Evolutionary conservation across 2,113 vertebrate species (phyloP).

Genomic region (Aphyosemion australe): DNA sequence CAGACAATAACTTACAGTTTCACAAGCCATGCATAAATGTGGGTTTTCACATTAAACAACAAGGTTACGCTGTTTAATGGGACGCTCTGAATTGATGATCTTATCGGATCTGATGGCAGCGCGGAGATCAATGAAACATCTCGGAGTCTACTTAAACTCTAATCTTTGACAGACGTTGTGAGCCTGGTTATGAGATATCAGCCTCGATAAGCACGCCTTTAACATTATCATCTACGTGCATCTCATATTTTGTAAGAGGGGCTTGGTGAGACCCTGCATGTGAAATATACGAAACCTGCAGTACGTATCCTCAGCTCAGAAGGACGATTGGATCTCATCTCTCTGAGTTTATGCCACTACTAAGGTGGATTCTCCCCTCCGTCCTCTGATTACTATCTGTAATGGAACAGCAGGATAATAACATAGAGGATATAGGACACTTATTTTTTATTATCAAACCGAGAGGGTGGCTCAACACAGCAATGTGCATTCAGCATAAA

Average conservation of each 20-base stretch:
- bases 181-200: slow-evolving; percentile 50
- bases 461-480: not conserved
- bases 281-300: slow-evolving; percentile 30
- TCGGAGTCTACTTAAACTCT: slow-evolving; percentile 47
- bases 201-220: slow-evolving; percentile 37
- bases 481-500: slow-evolving; percentile 18
- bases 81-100: slow-evolving; percentile 34
- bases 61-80: slow-evolving; percentile 48
- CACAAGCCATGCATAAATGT: slow-evolving; percentile 7
- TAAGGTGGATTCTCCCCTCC: slow-evolving; percentile 60
- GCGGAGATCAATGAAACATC: slow-evolving; percentile 56
- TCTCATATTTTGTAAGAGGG: slow-evolving; percentile 40
- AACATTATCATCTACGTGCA: slow-evolving; percentile 49
- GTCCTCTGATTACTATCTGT: slow-evolving; percentile 62
- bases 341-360: slow-evolving; percentile 63
- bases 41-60: slow-evolving; percentile 13
- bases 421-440: slow-evolving; percentile 41
- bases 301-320: slow-evolving; percentile 10
- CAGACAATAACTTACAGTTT: not conserved
- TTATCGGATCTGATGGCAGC: slow-evolving; percentile 46
- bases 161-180: slow-evolving; percentile 50
- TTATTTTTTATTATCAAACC: slow-evolving; percentile 32
- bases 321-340: slow-evolving; percentile 57
- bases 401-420: slow-evolving; percentile 59
- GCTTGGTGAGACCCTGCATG: slow-evolving; percentile 27